Conservation (phyloP, 1,140 invertebrate genomes). For the Atta texana region DNA sequence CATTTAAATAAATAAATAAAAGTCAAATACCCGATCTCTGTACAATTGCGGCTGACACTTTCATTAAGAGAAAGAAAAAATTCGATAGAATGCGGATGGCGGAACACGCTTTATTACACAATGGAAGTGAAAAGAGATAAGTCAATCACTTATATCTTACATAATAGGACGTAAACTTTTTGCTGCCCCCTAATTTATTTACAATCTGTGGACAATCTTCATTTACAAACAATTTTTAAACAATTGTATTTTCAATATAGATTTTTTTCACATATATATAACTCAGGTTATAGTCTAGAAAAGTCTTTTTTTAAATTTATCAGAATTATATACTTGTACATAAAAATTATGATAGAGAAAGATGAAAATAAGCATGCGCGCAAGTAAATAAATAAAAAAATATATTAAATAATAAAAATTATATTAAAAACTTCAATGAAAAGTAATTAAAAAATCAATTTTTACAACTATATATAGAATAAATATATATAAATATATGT, state of each 20-base stretch:
- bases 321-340: not conserved
- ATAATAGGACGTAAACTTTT: constrained; percentile 9
- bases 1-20: constrained; percentile 66
- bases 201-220: not conserved
- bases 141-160: constrained; percentile 20
- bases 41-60: constrained; percentile 70
- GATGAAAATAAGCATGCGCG: too few species aligned
- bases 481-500: not conserved
- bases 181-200: constrained; percentile 30
- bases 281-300: not conserved
- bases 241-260: not conserved
- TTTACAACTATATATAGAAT: not conserved
- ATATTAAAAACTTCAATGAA: not conserved
- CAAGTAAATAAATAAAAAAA: too few species aligned
- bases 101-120: not conserved
- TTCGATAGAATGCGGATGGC: constrained; percentile 10
- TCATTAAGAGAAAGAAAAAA: constrained; percentile 64
- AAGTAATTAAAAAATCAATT: not conserved
- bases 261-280: not conserved
- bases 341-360: too few species aligned
- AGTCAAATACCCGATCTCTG: constrained; percentile 38
- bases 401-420: too few species aligned
- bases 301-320: not conserved
- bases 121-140: constrained; percentile 20
- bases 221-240: not conserved